Evolutionary conservation across 1,140 invertebrate genomes (phyloP).

Genomic region (Condylostylus longicornis): DNA sequence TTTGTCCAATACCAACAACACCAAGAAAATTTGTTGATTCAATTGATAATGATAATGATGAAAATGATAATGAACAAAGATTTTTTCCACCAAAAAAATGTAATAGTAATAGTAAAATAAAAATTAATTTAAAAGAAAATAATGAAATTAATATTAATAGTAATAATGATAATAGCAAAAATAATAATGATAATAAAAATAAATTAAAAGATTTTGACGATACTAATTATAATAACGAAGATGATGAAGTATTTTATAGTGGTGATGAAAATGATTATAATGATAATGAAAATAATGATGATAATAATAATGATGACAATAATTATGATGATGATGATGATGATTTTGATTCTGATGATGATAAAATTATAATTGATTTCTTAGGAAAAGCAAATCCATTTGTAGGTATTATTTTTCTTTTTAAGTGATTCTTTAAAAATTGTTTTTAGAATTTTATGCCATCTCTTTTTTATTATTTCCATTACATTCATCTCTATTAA

Average conservation of each 20-base stretch:
- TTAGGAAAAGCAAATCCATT: constrained; percentile 23
- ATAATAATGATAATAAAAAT: background rate
- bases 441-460: no score
- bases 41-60: background rate
- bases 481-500: no score
- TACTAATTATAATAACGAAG: constrained; percentile 1
- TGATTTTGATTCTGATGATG: constrained; percentile 13
- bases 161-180: background rate
- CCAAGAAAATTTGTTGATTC: background rate
- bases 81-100: no score
- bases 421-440: no score
- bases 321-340: constrained; percentile 8
- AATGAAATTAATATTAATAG: background rate
- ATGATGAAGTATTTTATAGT: constrained; percentile 4
- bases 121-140: background rate
- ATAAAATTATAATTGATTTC: constrained; percentile 20
- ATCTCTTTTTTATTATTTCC: no score
- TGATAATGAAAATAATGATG: background rate
- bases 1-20: background rate
- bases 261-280: constrained; percentile 3
- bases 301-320: constrained; percentile 4
- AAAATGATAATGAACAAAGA: background rate
- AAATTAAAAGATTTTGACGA: background rate
- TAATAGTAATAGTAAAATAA: no score
- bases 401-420: constrained; percentile 19